Evolutionary conservation across 2,888 invertebrate genomes (phyloP).

Genomic region (Cryptus armator): DNA sequence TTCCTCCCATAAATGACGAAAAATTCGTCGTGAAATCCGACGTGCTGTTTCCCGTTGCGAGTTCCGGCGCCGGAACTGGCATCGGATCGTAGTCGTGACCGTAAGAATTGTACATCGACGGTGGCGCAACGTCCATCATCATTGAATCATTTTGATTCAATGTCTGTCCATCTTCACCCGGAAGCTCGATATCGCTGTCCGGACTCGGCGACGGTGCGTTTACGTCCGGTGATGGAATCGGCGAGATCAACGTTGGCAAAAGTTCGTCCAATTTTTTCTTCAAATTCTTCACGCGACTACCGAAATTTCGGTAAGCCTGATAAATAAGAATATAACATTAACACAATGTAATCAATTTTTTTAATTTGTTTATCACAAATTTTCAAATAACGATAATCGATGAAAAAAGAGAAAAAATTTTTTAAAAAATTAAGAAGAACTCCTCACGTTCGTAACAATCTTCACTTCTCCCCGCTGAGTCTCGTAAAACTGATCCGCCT

Average conservation of each 20-base stretch:
- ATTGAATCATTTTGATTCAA: conserved; percentile 76
- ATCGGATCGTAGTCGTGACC: conserved; percentile 82
- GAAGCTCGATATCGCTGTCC: conserved; percentile 92
- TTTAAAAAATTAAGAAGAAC: conserved; percentile 81
- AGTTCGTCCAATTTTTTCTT: conserved; percentile 95
- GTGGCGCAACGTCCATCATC: conserved; percentile 81
- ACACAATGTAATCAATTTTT: background rate
- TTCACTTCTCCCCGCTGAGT: conserved; percentile 97
- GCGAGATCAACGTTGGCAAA: conserved; percentile 89
- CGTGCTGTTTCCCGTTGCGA: conserved; percentile 75
- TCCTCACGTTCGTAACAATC: conserved; percentile 97
- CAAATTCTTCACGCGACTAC: conserved; percentile 93
- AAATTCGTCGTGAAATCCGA: conserved; percentile 87
- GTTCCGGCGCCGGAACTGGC: conserved; percentile 80
- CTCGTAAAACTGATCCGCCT: conserved; percentile 94
- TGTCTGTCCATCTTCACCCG: conserved; percentile 85
- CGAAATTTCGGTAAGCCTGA: conserved; percentile 98
- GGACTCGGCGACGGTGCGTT: conserved; percentile 93
- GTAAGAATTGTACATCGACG: conserved; percentile 83
- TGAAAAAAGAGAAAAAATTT: background rate
- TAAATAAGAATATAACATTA: conserved; percentile 59
- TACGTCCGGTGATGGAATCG: conserved; percentile 87
- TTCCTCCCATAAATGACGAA: conserved; percentile 89
- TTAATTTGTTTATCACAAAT: no score
- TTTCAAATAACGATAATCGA: no score